These are phyloP conservation scores for Cyprinodon diabolis DNA, from an alignment of 2,797 vertebrate genomes.

Conservation along the genomic window DNA sequence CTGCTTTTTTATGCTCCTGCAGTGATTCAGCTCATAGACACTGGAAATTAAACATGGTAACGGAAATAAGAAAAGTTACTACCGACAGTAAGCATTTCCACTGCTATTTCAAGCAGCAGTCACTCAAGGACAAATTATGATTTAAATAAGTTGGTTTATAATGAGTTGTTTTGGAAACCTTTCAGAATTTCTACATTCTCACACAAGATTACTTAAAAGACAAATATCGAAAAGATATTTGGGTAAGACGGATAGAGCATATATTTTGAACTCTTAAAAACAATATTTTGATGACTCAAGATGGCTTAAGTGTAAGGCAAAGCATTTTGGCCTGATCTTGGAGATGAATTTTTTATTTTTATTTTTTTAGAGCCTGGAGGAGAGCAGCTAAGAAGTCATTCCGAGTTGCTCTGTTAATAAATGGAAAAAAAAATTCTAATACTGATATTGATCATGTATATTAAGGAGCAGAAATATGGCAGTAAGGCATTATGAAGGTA, in stretches of 20 bases:
- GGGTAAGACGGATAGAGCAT: background rate
- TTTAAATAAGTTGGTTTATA: no score
- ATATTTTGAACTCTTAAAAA: background rate
- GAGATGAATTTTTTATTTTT: background rate
- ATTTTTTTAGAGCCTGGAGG: background rate
- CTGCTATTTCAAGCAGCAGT: no score
- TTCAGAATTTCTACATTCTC: no score
- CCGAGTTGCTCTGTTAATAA: background rate
- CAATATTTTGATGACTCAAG: background rate
- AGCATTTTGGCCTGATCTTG: background rate
- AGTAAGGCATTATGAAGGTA: conserved; percentile 11
- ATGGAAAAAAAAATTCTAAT: background rate
- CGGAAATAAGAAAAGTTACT: background rate
- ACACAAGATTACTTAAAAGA: no score
- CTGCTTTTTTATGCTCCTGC: background rate
- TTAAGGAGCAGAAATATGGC: background rate
- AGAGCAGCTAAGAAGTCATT: background rate
- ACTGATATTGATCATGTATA: background rate
- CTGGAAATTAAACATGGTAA: no score
- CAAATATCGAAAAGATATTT: no score
- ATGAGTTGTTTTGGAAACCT: no score
- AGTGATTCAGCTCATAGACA: background rate
- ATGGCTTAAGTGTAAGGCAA: background rate
- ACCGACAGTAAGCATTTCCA: background rate
- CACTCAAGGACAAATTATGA: no score